Conservation (phyloP, 1,140 invertebrate species). For the Brachionus angularis region DNA sequence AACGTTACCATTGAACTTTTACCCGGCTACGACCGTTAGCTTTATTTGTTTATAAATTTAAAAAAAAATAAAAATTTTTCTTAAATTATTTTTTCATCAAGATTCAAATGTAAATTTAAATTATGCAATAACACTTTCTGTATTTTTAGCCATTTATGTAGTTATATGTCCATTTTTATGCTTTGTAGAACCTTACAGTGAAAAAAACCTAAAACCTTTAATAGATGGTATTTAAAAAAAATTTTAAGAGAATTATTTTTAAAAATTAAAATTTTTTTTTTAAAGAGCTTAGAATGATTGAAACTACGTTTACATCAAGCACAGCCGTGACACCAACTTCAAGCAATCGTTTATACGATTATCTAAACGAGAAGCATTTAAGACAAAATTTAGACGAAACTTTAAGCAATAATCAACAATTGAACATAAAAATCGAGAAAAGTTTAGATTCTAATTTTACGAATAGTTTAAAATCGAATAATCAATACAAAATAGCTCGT, state of each 20-base stretch:
- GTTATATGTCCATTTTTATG: conserved; percentile 40
- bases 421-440: conserved; percentile 12
- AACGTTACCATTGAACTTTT: conserved; percentile 13
- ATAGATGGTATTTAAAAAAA: conserved; percentile 11
- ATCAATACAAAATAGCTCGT: no score
- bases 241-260: not conserved
- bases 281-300: conserved; percentile 8
- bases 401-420: not conserved
- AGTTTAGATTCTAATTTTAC: not conserved
- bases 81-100: not conserved
- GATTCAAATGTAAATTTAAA: conserved; percentile 26
- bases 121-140: conserved; percentile 38
- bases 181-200: conserved; percentile 35
- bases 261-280: not conserved
- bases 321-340: conserved; percentile 2
- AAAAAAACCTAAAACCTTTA: conserved; percentile 9
- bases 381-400: no score
- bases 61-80: not conserved
- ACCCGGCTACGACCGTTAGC: conserved; percentile 23
- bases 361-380: no score
- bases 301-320: conserved; percentile 15
- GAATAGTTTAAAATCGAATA: conserved; percentile 22
- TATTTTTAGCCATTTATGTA: conserved; percentile 36
- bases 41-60: no score
- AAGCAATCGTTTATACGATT: conserved; percentile 5